A percentile compares a stretch with the other conserved stretches of the same genome.
Conservation (phyloP, 1,140 invertebrate species). For the Battus philenor region DNA sequence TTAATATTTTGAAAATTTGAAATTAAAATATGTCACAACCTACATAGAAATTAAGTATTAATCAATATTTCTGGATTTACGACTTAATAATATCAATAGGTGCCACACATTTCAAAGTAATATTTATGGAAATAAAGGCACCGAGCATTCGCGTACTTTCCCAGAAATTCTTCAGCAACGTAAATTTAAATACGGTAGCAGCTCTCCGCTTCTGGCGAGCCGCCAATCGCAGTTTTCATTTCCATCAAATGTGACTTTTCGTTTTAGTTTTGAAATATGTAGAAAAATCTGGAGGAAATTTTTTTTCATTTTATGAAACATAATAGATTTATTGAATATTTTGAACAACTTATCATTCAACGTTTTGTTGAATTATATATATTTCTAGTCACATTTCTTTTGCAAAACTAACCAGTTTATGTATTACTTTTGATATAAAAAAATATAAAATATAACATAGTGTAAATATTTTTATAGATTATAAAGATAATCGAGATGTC, state of each 20-base stretch:
- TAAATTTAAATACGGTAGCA: conserved; percentile 54
- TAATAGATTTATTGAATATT: conserved; percentile 13
- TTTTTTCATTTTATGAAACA: neutral
- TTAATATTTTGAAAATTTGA: too few species aligned
- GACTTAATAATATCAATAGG: too few species aligned
- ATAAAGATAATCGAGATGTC: conserved; percentile 42
- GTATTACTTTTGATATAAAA: too few species aligned
- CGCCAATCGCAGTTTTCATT: conserved; percentile 49
- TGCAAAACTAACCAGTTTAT: too few species aligned
- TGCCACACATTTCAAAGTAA: conserved; percentile 16
- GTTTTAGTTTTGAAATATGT: conserved; percentile 32
- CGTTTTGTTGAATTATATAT: too few species aligned
- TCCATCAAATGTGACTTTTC: conserved; percentile 44
- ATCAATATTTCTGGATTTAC: too few species aligned
- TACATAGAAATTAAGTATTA: too few species aligned
- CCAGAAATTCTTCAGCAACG: conserved; percentile 36
- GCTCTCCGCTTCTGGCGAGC: conserved; percentile 38
- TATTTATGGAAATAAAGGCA: conserved; percentile 18
- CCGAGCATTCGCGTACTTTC: conserved; percentile 15
- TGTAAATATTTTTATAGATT: conserved; percentile 21
- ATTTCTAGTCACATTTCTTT: too few species aligned
- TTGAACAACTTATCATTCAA: too few species aligned
- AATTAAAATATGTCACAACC: too few species aligned
- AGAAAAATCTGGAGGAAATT: conserved; percentile 30
- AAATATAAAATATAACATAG: neutral